Conservation (phyloP, 1,140 invertebrate species). For the Hypsibius dujardini region DNA sequence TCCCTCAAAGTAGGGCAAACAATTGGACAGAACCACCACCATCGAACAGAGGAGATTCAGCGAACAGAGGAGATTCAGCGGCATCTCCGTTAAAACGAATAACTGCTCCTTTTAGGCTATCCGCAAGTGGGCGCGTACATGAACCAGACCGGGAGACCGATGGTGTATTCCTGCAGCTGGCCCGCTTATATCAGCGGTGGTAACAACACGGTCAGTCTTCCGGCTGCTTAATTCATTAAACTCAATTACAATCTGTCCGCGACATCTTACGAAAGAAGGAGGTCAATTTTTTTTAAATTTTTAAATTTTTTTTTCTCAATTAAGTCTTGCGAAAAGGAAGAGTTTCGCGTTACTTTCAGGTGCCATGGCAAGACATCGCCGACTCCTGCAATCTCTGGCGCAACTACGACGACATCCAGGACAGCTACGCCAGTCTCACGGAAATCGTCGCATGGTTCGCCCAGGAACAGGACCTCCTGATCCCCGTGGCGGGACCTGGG, state of each 20-base stretch:
- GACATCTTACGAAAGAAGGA: too few relatives aligned
- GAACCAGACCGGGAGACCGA: constrained; percentile 67
- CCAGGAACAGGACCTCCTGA: constrained; percentile 36
- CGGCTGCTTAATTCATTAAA: too few relatives aligned
- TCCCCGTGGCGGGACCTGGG: constrained; percentile 39
- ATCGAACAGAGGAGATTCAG: neutral
- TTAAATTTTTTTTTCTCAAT: too few relatives aligned
- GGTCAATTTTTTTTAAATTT: too few relatives aligned
- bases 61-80: neutral
- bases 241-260: too few relatives aligned
- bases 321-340: neutral
- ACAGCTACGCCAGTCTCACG: constrained; percentile 38
- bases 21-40: neutral
- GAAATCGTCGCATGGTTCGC: constrained; percentile 41
- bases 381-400: constrained; percentile 44
- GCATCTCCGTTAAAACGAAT: neutral
- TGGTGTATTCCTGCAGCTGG: constrained; percentile 94
- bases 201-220: constrained; percentile 46
- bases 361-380: constrained; percentile 34
- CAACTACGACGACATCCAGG: constrained; percentile 43
- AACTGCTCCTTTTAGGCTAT: constrained; percentile 44
- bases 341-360: constrained; percentile 14
- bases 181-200: constrained; percentile 81
- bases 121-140: constrained; percentile 69
- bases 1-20: constrained; percentile 48